Base-by-base conservation (phyloP, 2,888 invertebrate species). In the Ganaspis brasiliensis region DNA sequence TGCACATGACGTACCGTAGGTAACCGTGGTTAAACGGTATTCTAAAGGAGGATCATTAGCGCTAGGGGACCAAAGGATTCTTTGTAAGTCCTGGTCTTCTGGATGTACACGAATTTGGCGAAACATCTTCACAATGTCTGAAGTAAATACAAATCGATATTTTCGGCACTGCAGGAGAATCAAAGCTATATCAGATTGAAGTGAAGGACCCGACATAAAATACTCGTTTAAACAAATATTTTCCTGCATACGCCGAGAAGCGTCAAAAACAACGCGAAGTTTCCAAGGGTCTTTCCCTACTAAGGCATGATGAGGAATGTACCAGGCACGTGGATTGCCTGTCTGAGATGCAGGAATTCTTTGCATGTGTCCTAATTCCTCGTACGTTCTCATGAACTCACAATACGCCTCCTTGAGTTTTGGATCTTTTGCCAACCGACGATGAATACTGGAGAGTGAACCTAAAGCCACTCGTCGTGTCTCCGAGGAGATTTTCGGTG, bases 291-390 rank as follows among this genome's bases (percentile, higher is more conserved):
- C 26, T n/a, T 14, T 56, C 9, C 45, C 37, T 14, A 76, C 49
- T 12, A 79, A 63, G 0, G 74, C 52, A n/a, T 79, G 77, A 70
- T 77, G 77, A 2, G 77, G 75, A 6, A 79, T 26, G 37, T 80
- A 75, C 76, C 76, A 73, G 0, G 74, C 57, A 12, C 24, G n/a
- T 35, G 31, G 40, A 24, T 67, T 26, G 0, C 14, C n/a, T 0
- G n/a, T 16, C n/a, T 49, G 49, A 16, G 12, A 12, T 40, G 6
- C 2, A 16, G 52, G 52, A 52, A 52, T 12, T n/a, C 8, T n/a
- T 52, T 52, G 10, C 52, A 52, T 52, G 52, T 52, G 52, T 1
- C 52, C 52, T 5, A 52, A 2, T 52, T 52, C 10, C 19, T 52
- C 56, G 19, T 52, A 16, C n/a, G 14, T 19, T 52, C 8, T 52